Base-by-base conservation (phyloP, 2,113 vertebrate genomes). In the Phyllostomus hastatus region DNA sequence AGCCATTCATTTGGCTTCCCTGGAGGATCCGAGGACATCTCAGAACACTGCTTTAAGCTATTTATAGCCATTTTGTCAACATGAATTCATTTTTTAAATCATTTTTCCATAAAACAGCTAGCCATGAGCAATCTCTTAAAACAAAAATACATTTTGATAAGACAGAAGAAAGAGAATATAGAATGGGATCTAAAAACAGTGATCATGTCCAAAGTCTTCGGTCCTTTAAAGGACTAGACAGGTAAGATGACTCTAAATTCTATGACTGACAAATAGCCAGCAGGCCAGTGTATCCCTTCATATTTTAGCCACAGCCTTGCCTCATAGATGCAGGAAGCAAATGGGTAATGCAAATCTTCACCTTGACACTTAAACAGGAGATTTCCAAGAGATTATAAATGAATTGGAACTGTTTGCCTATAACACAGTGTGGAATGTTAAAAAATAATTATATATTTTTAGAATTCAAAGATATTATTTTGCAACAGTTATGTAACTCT, bases 131-230 rank as follows among this genome's bases (percentile, higher is more conserved):
- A 26, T 88, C 26, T 69, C 69, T 83, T 70, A 52, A 91, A 90
- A 50, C 61, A 90, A 87, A 96, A 84, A 33, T 46, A 93, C 19
- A 64, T 64, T 78, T 91, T 94, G n/a, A 57, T 52, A 90, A 81
- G 52, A 76, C 41, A 70, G 22, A 83, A 28, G 52, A 79, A 88
- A 57, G 15, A 7, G 20, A 57, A 48, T 66, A 83, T 1, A 48
- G 20, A 9, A 76, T 46, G 88, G 61, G 35, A 83, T 26, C 10
- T 91, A 38, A 88, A 93, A 79, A 57, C 3, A 88, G 83, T 19
- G 24, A 41, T 61, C 31, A 72, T 38, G 52, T 61, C 43, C 61
- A 72, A 83, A 89, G 35, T 72, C 46, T 88, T 26, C n/a, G 72
- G 6, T 64, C 84, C 64, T 83, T 89, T 50, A 33, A 91, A 73